These are phyloP conservation scores for Lagodon rhomboides DNA, from an alignment of 2,797 vertebrate species.

Conservation along the genomic window DNA sequence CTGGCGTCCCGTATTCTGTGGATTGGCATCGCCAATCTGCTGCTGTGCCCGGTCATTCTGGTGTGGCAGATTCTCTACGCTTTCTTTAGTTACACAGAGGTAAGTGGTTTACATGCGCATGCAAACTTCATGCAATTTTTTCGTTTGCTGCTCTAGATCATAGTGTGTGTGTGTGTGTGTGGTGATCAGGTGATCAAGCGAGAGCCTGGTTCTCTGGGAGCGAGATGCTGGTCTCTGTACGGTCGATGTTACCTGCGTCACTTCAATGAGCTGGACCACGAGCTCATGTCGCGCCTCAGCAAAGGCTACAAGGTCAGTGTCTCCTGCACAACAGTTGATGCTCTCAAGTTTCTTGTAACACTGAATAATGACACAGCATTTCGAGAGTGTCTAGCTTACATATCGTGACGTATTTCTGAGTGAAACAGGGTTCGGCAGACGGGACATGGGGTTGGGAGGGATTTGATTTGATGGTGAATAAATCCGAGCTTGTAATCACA, in stretches of 20 bases:
- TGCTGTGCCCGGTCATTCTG: conserved; percentile 96
- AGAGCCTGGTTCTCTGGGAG: conserved; percentile 96
- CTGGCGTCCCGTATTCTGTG: conserved; percentile 96
- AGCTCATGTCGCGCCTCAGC: conserved; percentile 96
- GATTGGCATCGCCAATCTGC: conserved; percentile 97
- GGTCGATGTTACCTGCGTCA: conserved; percentile 98
- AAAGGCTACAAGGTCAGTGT: conserved; percentile 92
- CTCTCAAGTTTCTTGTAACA: not conserved
- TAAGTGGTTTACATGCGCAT: conserved; percentile 25
- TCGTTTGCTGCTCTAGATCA: not conserved
- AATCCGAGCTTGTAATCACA: no score
- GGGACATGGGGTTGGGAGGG: no score
- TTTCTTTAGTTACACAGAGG: conserved; percentile 98
- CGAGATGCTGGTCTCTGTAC: conserved; percentile 98
- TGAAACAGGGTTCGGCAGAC: no score
- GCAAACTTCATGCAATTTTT: not conserved
- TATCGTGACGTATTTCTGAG: no score
- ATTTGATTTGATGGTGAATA: no score
- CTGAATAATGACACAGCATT: no score
- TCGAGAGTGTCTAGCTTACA: no score
- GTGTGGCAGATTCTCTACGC: conserved; percentile 99
- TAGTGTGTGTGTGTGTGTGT: not conserved
- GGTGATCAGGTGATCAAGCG: conserved; percentile 91
- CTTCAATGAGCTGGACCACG: conserved; percentile 98
- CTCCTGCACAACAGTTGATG: not conserved